Percentiles rank a stretch among this genome's conserved stretches.
phyloP scores from a whole-genome alignment of 2,888 invertebrate genomes.

The Lepidonotus clava region DNA sequence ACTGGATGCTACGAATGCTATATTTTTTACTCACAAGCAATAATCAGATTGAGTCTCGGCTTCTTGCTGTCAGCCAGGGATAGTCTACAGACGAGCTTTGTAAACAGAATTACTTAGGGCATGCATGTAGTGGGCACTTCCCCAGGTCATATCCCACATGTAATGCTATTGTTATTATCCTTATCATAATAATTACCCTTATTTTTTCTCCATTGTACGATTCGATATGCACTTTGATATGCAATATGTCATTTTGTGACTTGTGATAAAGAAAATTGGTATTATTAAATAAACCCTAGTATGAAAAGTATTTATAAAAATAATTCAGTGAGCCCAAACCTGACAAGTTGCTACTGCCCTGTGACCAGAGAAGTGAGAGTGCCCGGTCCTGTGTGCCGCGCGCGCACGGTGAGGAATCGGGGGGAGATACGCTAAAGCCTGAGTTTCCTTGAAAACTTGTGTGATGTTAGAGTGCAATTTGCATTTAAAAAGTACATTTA shows the following conservation, averaged over 20 bases:
- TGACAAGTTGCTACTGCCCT: constrained; percentile 4
- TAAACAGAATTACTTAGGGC: background rate
- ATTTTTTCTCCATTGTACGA: constrained; percentile 30
- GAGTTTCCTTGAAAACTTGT: too few species aligned
- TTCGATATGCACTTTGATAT: constrained; percentile 53
- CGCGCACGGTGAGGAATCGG: background rate
- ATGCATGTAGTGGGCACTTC: constrained; percentile 30
- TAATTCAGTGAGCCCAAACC: background rate
- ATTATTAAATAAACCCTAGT: constrained; percentile 10
- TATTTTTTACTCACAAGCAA: constrained; percentile 51
- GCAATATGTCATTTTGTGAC: constrained; percentile 48
- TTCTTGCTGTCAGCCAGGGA: constrained; percentile 52
- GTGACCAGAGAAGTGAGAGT: too few species aligned
- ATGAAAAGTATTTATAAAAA: constrained; percentile 28
- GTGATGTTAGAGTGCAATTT: too few species aligned
- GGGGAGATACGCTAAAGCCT: too few species aligned
- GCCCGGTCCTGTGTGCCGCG: background rate
- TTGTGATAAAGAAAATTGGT: constrained; percentile 47
- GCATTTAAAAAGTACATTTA: too few species aligned
- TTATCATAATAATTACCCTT: too few species aligned
- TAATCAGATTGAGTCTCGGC: constrained; percentile 10
- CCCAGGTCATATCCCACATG: background rate
- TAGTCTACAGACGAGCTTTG: background rate
- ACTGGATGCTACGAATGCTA: constrained; percentile 44
- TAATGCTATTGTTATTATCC: constrained; percentile 30